Percentiles rank a stretch among this genome's conserved stretches.
phyloP scores from a whole-genome alignment of 2,888 invertebrate genomes.

The Drosophila quinaria region DNA sequence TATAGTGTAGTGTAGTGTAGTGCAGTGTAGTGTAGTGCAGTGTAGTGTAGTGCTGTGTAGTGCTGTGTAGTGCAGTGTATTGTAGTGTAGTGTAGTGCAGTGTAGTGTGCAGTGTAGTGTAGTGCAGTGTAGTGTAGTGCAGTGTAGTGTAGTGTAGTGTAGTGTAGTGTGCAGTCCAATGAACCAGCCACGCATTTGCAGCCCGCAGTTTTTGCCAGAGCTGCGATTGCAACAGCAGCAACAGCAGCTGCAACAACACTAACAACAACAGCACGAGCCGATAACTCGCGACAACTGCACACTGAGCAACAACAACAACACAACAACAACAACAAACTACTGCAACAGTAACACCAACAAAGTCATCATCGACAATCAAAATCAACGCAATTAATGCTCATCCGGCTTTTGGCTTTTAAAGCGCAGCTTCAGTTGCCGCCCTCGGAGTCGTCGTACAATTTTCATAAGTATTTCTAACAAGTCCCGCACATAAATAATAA shows the following conservation, averaged over 20 bases:
- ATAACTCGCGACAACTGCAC: slow-evolving; percentile 70
- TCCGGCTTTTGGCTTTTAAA: slow-evolving; percentile 64
- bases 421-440: slow-evolving; percentile 20
- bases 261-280: slow-evolving; percentile 56
- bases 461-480: slow-evolving; percentile 27
- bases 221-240: slow-evolving; percentile 66
- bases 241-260: slow-evolving; percentile 27
- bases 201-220: slow-evolving; percentile 76
- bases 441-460: slow-evolving; percentile 1
- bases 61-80: neutral
- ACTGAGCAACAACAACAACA: slow-evolving; percentile 26
- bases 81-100: neutral
- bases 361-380: slow-evolving; percentile 66
- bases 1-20: neutral
- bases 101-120: neutral
- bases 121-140: too few relatives aligned
- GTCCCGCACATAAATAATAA: slow-evolving; percentile 13
- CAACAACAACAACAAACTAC: slow-evolving; percentile 17
- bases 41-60: neutral
- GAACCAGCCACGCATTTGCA: slow-evolving; percentile 73
- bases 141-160: too few relatives aligned
- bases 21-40: neutral
- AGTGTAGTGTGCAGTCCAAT: slow-evolving; percentile 69
- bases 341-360: slow-evolving; percentile 45
- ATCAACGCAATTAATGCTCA: slow-evolving; percentile 83